Evolutionary conservation across 2,113 vertebrate genomes (phyloP), one percentile per base, ranked within the genome.

Genomic region (Taurulus bubalis): DNA sequence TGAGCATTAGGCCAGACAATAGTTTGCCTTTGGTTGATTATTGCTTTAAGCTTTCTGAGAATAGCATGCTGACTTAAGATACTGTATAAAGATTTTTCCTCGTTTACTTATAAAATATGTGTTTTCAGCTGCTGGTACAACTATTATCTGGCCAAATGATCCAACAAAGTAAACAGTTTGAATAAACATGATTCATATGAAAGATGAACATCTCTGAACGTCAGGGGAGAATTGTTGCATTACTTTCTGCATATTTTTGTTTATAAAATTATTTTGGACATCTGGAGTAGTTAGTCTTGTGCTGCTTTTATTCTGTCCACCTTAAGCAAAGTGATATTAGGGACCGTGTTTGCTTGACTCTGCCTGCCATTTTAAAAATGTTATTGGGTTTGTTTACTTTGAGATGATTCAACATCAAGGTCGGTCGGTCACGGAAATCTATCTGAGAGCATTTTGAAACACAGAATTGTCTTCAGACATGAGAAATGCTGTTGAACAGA

Each of bases 401-500:
- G 11, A 69, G 20, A 69, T 65, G 26, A 64, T 77, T 58, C 34
- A 75, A 58, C 40, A 55, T 58, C 6, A 60, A 68, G 65, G 56
- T 78, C 6, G 26, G 64, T 62, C 68, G 55, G 58, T 83, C 82
- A 58, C n/a, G 1, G 34, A 77, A 67, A 70, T 60, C 34, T 53
- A 56, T 75, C 51, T 9, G 26, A 42, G 45, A 82, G 63, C 77
- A 72, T 72, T 73, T 80, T 47, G 8, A 66, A 77, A 51, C 71
- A 63, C 40, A 76, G 28, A 53, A 71, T 32, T 73, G 56, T 70
- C 47, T 32, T 11, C 3, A 38, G 42, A 66, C 11, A 2, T 4
- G 62, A 51, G 26, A 77, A 67, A 79, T 10, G 55, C 59, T 55
- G 26, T 49, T 77, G 65, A 85, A 75, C 38, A 80, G 71, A 80